Evolutionary conservation across 2,113 vertebrate genomes (phyloP).

Genomic region (human (Homo sapiens)): DNA sequence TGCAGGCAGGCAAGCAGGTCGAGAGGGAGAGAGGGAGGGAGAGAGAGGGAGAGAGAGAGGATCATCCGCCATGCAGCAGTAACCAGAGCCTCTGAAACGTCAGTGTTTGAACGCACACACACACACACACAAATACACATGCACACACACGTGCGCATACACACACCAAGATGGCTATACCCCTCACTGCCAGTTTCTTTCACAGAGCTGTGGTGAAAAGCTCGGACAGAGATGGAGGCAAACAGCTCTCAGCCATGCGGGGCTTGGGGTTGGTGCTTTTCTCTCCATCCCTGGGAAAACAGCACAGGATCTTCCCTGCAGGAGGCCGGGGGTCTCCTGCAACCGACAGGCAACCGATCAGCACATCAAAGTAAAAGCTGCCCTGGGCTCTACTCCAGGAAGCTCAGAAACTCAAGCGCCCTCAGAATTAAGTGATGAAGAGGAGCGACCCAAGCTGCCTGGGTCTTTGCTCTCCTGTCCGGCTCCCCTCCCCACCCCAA

Average conservation of each 20-base stretch:
- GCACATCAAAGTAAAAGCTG: constrained; percentile 79
- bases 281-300: not conserved
- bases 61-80: constrained; percentile 85
- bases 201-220: constrained; percentile 31
- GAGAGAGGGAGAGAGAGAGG: constrained; percentile 78
- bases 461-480: not conserved
- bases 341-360: not conserved
- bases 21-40: constrained; percentile 68
- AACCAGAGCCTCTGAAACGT: constrained; percentile 79
- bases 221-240: constrained; percentile 30
- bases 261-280: not conserved
- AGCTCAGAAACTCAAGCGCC: constrained; percentile 80
- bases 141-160: constrained; percentile 8
- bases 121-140: not conserved
- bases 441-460: constrained; percentile 72
- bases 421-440: constrained; percentile 87
- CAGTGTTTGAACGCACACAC: constrained; percentile 51
- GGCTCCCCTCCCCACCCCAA: not conserved
- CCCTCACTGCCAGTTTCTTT: constrained; percentile 42
- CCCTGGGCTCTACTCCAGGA: constrained; percentile 78
- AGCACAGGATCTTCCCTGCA: constrained; percentile 8
- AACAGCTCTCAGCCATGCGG: not conserved
- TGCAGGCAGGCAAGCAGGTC: constrained; percentile 83
- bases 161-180: constrained; percentile 84
- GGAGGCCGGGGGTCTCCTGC: constrained; percentile 61